Evolutionary conservation across 2,113 vertebrate species (phyloP), one percentile per base, ranked within the genome.

Genomic region (Chiloscyllium plagiosum): DNA sequence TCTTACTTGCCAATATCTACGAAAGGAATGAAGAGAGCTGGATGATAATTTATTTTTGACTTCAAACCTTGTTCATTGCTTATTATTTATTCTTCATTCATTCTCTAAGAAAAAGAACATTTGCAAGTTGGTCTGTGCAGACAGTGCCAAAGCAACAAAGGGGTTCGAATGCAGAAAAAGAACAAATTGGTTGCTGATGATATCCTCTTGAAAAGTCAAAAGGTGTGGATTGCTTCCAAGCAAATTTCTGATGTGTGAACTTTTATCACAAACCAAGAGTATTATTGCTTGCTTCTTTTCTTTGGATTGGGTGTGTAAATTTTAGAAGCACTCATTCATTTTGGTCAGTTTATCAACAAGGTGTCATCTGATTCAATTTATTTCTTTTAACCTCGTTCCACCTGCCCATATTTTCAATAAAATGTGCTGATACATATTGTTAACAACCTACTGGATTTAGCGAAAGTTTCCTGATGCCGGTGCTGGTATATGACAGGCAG

Each of bases 41-140:
- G 26, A 7, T 2, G 95, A 52, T 76, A 76, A 76, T 76, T 95
- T 13, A 76, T 76, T 95, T 95, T 72, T 95, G 37, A 76, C 47
- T 76, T 95, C 69, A 72, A n/a, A 37, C 61, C 52, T 76, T 95
- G 42, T 95, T 95, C 68, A 70, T 70, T 72, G 26, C 52, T 95
- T 33, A 50, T 76, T 52, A 95, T 69, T 83, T 83, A 95, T 95
- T 52, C 69, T 76, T 95, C 69, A 37, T 95, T 95, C 47, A 33
- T 72, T 56, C 68, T 37, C 47, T n/a, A 33, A 33, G 50, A 72
- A 76, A 76, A 50, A 61, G 69, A 42, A 76, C 33, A 20, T 95
- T 76, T 72, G 20, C 24, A 90, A 90, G 87, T 90, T 15, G 52
- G 61, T 90, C 52, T 90, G 87, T 61, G 26, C 26, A 65, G 24